Evolutionary conservation across 1,140 invertebrate species (phyloP).

Genomic region (Branchinecta lindahli): DNA sequence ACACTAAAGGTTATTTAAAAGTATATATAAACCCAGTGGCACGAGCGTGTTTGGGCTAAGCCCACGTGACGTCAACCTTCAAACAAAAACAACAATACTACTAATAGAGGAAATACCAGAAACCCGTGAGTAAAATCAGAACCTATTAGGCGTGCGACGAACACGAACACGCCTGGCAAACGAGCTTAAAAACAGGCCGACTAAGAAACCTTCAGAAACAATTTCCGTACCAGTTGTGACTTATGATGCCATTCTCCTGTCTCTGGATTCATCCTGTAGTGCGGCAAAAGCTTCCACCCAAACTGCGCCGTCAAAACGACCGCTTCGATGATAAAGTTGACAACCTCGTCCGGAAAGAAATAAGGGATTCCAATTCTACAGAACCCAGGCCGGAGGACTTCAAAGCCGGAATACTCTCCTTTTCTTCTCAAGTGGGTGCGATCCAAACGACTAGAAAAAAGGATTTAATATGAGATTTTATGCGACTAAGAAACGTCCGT

Average conservation of each 20-base stretch:
- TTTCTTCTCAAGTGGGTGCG: conserved; percentile 41
- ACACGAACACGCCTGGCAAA: neutral
- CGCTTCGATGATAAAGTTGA: conserved; percentile 66
- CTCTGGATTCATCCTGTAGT: conserved; percentile 67
- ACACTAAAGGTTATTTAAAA: no score
- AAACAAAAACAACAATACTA: no score
- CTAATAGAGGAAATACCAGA: no score
- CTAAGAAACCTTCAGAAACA: neutral
- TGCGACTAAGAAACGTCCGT: neutral
- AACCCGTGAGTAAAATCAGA: conserved; percentile 11
- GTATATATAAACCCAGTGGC: no score
- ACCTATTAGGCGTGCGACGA: neutral
- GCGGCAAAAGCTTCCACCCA: conserved; percentile 74
- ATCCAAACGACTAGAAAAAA: conserved; percentile 37
- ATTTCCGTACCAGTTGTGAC: conserved; percentile 42
- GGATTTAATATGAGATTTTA: conserved; percentile 16
- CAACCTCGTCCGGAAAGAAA: conserved; percentile 59
- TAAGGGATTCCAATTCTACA: conserved; percentile 67
- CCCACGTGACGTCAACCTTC: no score
- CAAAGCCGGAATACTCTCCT: conserved; percentile 44
- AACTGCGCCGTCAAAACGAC: conserved; percentile 71
- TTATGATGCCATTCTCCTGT: conserved; percentile 80
- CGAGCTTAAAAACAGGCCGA: neutral
- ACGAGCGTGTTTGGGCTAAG: no score
- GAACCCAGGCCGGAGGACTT: conserved; percentile 72